Conservation (phyloP, 2,113 vertebrate species). For the Cynocephalus volans region DNA sequence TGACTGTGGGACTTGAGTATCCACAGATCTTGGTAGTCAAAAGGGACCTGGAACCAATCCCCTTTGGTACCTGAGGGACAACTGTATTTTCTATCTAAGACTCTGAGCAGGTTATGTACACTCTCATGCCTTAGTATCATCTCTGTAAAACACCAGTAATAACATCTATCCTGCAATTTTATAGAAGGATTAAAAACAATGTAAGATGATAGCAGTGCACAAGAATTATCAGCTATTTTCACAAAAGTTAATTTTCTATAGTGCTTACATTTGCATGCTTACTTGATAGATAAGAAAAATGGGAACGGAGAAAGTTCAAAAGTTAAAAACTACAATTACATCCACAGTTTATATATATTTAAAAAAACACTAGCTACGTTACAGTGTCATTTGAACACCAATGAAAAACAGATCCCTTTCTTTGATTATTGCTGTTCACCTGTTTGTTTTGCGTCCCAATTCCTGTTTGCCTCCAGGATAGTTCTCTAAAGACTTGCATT, state of each 20-base stretch:
- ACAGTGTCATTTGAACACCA: background rate
- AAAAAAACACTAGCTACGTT: background rate
- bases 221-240: background rate
- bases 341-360: background rate
- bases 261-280: background rate
- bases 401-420: background rate
- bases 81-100: slow-evolving; percentile 1
- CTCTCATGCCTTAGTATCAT: background rate
- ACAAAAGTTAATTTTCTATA: slow-evolving; percentile 8
- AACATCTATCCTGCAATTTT: background rate
- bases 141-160: background rate
- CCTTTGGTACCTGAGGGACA: too few relatives aligned
- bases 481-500: slow-evolving; percentile 9
- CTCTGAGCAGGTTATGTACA: background rate
- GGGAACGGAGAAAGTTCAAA: background rate
- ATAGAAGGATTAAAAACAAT: background rate
- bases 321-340: background rate
- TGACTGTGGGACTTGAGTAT: too few relatives aligned
- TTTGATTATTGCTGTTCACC: slow-evolving; percentile 34
- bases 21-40: too few relatives aligned
- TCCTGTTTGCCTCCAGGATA: background rate
- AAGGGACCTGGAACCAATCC: too few relatives aligned
- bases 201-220: background rate
- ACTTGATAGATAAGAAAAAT: slow-evolving; percentile 23
- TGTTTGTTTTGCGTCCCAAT: slow-evolving; percentile 9